A percentile compares a stretch with the other conserved stretches of the same genome.
phyloP scores from a whole-genome alignment of 2,797 vertebrate genomes.

The Pristis pectinata region DNA sequence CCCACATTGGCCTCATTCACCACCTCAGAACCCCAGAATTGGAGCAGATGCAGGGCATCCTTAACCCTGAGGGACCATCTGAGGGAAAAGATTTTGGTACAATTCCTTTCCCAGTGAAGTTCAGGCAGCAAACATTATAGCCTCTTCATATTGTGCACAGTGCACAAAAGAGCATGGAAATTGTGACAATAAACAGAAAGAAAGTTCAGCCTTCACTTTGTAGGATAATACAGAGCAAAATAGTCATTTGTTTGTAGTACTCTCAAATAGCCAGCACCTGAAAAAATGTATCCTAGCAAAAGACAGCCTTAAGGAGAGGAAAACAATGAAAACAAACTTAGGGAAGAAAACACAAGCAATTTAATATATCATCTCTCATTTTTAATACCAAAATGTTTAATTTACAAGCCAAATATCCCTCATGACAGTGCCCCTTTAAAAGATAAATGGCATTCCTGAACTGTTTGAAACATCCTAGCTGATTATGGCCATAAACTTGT shows the following conservation, averaged over 20 bases:
- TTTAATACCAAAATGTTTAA: not conserved
- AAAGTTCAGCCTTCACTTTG: not conserved
- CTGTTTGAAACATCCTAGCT: conserved; percentile 2
- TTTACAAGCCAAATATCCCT: not conserved
- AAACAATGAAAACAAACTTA: not conserved
- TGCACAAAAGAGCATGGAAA: not conserved
- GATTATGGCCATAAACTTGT: conserved; percentile 24
- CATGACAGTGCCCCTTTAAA: not conserved
- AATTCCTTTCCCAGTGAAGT: not conserved
- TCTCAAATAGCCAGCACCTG: not conserved
- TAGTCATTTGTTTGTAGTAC: not conserved
- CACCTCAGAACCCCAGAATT: too few relatives aligned
- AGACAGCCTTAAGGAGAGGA: not conserved
- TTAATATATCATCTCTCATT: not conserved
- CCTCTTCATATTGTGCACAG: not conserved
- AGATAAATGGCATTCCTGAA: conserved; percentile 19
- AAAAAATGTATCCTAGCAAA: not conserved
- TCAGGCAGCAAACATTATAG: not conserved
- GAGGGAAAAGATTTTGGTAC: not conserved
- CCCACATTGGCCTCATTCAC: too few relatives aligned
- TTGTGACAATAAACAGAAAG: not conserved
- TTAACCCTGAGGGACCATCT: too few relatives aligned
- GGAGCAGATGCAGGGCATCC: too few relatives aligned
- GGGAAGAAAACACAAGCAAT: not conserved
- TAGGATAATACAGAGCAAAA: not conserved